A percentile compares a stretch with the other conserved stretches of the same genome.
Evolutionary conservation across 1,140 invertebrate species (phyloP).

Genomic region (Drosophila obscura): DNA sequence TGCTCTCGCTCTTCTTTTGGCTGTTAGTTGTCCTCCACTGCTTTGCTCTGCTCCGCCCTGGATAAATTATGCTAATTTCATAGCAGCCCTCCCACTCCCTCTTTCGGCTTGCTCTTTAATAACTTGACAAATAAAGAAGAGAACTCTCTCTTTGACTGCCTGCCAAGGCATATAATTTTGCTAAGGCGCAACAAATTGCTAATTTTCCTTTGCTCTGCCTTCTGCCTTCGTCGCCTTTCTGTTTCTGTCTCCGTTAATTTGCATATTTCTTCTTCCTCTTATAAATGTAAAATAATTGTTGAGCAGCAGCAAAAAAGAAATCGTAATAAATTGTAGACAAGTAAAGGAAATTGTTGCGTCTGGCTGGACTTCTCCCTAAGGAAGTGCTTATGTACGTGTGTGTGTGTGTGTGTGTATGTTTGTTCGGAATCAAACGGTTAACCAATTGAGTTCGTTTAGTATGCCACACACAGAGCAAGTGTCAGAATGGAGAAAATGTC

Average conservation of each 20-base stretch:
- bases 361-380: constrained; percentile 1
- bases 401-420: background rate
- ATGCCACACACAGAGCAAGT: constrained; percentile 51
- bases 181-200: constrained; percentile 80
- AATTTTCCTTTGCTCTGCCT: constrained; percentile 67
- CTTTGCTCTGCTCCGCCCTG: constrained; percentile 28
- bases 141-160: constrained; percentile 37
- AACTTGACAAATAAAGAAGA: constrained; percentile 74
- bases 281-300: constrained; percentile 66
- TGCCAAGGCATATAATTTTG: constrained; percentile 71
- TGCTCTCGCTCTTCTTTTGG: background rate
- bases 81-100: constrained; percentile 14
- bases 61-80: constrained; percentile 78
- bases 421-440: constrained; percentile 21
- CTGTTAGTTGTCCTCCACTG: background rate
- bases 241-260: constrained; percentile 59
- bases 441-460: constrained; percentile 28
- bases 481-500: constrained; percentile 21
- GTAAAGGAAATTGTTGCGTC: constrained; percentile 57
- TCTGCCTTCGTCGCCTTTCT: constrained; percentile 4
- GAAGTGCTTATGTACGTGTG: background rate
- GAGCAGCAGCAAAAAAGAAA: constrained; percentile 43
- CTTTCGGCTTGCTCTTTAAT: constrained; percentile 46
- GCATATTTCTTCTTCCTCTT: constrained; percentile 64
- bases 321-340: constrained; percentile 60